Evolutionary conservation across 2,797 vertebrate species (phyloP), one percentile per base, ranked within the genome.

Genomic region (Enteromius afrohamiltoni): DNA sequence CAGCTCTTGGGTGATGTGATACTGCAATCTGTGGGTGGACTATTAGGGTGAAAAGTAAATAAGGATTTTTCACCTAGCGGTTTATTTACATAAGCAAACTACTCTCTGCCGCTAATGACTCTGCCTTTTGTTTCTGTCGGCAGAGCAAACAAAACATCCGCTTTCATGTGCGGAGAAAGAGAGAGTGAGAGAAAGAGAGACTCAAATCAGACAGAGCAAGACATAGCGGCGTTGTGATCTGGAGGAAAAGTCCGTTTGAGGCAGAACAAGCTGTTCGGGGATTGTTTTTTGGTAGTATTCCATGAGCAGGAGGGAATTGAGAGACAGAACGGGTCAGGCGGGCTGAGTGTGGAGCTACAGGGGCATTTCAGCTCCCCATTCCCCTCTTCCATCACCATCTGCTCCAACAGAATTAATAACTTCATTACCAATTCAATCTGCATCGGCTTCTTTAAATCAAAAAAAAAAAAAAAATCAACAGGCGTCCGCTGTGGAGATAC

Each of bases 81-180:
- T 91, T 91, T 91, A 90, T 94, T 93, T 92, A 91, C 93, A 91
- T 92, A 92, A 91, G 85, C 92, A 87, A 89, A 89, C 89, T 93
- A 89, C 90, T 93, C 93, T 94, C 89, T 87, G 87, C 91, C 92
- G 91, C 93, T 94, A 94, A 95, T 93, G 92, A 93, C 92, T 93
- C 62, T 90, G 91, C 93, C 92, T 94, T 94, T 94, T 94, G 94
- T 95, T 94, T 95, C 90, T 89, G 91, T 92, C 89, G 90, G 69
- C 87, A 95, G 88, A 90, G 91, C 91, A 90, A 88, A 93, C 89
- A 83, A 80, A 95, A 95, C 95, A 95, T 95, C 94, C 95, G 93
- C 93, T 95, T 93, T 92, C 91, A 91, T 92, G 92, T 90, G 92
- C 85, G 89, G 89, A 90, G 88, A 77, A 86, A 89, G 89, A 92